These are phyloP conservation scores for Muscicapa adusta DNA, from an alignment of 2,113 vertebrate species.

Conservation along the genomic window DNA sequence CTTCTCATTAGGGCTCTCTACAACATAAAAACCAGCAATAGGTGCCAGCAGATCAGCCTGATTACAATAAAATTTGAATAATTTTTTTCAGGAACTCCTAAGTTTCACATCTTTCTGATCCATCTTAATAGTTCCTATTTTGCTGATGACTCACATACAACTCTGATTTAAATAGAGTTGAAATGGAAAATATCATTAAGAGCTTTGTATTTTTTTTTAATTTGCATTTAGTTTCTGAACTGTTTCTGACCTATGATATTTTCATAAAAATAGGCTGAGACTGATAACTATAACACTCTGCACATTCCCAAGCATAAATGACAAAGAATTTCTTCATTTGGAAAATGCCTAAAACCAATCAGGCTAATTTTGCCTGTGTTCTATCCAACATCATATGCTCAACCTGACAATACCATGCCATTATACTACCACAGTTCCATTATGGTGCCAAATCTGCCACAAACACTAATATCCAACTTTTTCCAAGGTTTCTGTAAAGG, in stretches of 20 bases:
- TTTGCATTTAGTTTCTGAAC: slow-evolving; percentile 30
- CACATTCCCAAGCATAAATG: slow-evolving; percentile 9
- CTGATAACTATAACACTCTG: slow-evolving; percentile 8
- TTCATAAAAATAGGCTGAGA: slow-evolving; percentile 32
- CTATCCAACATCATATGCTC: neutral
- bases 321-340: slow-evolving; percentile 24
- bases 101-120: neutral
- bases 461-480: slow-evolving; percentile 36
- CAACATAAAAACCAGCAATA: neutral
- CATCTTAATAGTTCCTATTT: neutral
- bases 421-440: neutral
- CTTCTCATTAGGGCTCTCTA: neutral
- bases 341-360: slow-evolving; percentile 10
- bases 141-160: slow-evolving; percentile 5
- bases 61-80: neutral
- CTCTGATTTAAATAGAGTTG: slow-evolving; percentile 10
- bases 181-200: slow-evolving; percentile 40
- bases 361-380: neutral
- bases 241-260: slow-evolving; percentile 41
- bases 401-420: neutral
- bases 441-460: slow-evolving; percentile 4
- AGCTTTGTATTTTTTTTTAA: neutral
- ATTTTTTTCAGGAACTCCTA: neutral
- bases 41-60: neutral
- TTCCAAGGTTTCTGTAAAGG: neutral